Percentiles rank a stretch among this genome's conserved stretches.
phyloP scores from a whole-genome alignment of 2,888 invertebrate genomes.

The Mystacides longicornis region DNA sequence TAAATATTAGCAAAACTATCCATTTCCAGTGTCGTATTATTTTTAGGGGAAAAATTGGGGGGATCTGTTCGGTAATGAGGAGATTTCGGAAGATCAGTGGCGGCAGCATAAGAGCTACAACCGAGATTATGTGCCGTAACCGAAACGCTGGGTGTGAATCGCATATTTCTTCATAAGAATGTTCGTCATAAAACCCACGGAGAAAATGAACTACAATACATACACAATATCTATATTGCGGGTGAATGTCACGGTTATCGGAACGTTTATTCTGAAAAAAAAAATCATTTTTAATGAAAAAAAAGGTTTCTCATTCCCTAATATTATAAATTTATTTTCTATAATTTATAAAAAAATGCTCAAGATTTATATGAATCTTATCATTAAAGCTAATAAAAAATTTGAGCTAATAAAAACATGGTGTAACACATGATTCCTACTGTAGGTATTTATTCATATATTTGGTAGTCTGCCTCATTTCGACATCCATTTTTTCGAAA shows the following conservation, averaged over 20 bases:
- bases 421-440: no score
- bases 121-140: conserved; percentile 18
- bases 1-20: neutral
- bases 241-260: neutral
- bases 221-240: neutral
- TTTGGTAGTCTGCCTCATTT: no score
- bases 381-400: no score
- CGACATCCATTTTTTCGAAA: no score
- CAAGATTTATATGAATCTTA: no score
- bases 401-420: no score
- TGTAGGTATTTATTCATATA: no score
- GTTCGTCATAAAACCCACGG: neutral
- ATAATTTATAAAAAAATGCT: no score
- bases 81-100: conserved; percentile 11
- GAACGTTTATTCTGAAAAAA: neutral
- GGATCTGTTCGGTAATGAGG: conserved; percentile 15
- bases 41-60: neutral
- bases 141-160: conserved; percentile 10
- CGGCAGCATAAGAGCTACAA: conserved; percentile 18
- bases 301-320: no score
- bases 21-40: neutral
- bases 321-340: no score
- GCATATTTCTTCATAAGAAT: conserved; percentile 22
- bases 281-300: no score
- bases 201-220: neutral